These are phyloP conservation scores for Thinocorus orbignyianus DNA, from an alignment of 2,113 vertebrate species.

Conservation along the genomic window DNA sequence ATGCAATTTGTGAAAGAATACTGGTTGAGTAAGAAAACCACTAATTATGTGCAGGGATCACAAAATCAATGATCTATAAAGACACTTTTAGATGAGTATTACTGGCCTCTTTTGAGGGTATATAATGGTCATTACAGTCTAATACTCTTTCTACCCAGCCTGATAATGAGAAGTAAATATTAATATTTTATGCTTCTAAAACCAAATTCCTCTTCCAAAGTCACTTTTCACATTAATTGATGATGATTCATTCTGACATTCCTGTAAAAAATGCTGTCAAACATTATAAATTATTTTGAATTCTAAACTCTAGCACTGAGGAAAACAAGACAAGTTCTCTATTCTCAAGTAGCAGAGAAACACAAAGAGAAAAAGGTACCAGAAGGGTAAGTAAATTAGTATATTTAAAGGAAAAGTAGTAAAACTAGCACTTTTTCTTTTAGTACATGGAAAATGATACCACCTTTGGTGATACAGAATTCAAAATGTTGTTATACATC, in stretches of 20 bases:
- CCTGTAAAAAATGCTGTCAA: constrained; percentile 34
- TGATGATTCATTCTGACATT: constrained; percentile 54
- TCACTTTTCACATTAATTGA: constrained; percentile 39
- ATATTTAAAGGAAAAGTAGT: not conserved
- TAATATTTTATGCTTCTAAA: constrained; percentile 19
- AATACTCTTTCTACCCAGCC: not conserved
- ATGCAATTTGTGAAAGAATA: not conserved
- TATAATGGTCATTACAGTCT: not conserved
- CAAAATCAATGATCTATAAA: not conserved
- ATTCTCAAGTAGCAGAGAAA: not conserved
- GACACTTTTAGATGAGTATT: not conserved
- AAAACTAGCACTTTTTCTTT: not conserved
- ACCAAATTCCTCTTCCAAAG: constrained; percentile 25
- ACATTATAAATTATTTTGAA: not conserved
- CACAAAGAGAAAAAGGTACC: rapidly evolving
- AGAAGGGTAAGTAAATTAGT: not conserved
- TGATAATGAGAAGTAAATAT: not conserved
- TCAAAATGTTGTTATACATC: not conserved
- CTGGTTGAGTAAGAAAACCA: not conserved
- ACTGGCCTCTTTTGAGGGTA: not conserved
- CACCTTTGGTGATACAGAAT: not conserved
- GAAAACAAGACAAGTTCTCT: not conserved
- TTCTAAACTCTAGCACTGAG: not conserved
- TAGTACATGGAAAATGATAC: not conserved
- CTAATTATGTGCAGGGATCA: not conserved